phyloP scores from a whole-genome alignment of 2,888 invertebrate species.

The Ochropacha duplaris region DNA sequence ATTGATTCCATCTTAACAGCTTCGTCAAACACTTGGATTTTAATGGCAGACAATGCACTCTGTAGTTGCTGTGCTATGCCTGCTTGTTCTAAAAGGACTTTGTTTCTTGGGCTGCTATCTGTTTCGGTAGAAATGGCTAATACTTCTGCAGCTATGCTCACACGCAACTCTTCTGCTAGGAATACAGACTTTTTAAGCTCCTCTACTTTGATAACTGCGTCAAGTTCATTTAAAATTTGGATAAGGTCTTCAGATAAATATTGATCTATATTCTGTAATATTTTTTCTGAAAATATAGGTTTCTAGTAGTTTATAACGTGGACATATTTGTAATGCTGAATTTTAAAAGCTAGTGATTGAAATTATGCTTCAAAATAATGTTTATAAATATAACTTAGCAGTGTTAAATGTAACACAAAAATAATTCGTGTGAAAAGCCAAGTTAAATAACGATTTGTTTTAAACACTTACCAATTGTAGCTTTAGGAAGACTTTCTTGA shows the following conservation, averaged over 20 bases:
- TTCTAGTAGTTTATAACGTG: not conserved
- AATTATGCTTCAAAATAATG: not conserved
- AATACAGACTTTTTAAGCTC: conserved; percentile 7
- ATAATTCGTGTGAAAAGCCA: not conserved
- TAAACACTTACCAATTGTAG: not conserved
- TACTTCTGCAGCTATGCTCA: conserved; percentile 1
- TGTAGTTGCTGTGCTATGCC: not conserved
- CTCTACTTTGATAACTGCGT: not conserved
- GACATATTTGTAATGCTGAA: not conserved
- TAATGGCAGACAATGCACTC: not conserved
- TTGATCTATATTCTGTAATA: conserved; percentile 24
- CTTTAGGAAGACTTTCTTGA: not conserved
- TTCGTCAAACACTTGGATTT: not conserved
- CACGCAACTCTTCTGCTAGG: conserved; percentile 11
- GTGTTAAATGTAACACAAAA: not conserved
- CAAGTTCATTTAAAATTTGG: conserved; percentile 11
- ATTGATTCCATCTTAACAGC: not conserved
- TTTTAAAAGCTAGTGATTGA: not conserved
- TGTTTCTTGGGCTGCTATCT: not conserved
- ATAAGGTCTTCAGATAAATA: conserved; percentile 19
- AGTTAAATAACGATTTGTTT: not conserved
- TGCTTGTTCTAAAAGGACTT: not conserved
- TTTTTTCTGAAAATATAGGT: conserved; percentile 29
- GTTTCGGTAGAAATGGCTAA: not conserved
- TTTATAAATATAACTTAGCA: not conserved